These are phyloP conservation scores for Poecilia latipinna DNA, from an alignment of 2,113 vertebrate species.

Conservation along the genomic window DNA sequence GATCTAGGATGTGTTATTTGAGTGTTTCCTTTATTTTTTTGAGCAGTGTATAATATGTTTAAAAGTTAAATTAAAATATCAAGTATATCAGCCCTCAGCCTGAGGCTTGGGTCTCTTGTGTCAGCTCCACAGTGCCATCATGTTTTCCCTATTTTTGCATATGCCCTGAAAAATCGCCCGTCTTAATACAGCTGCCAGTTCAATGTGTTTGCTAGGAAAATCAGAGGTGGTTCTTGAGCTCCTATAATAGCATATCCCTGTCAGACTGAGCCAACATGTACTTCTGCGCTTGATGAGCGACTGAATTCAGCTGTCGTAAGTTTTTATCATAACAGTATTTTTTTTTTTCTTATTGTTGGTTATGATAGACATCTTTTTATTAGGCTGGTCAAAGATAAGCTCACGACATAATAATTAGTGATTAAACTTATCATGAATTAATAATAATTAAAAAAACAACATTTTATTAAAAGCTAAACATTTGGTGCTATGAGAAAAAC, in stretches of 20 bases:
- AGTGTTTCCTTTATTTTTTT: too few species aligned
- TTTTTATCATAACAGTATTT: not conserved
- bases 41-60: too few species aligned
- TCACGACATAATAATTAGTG: not conserved
- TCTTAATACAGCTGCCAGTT: conserved; percentile 16
- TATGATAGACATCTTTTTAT: not conserved
- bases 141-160: conserved; percentile 67
- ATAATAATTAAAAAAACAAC: not conserved
- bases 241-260: not conserved
- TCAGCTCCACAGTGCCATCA: not conserved
- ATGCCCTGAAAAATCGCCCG: conserved; percentile 13
- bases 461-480: not conserved
- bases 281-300: conserved; percentile 7
- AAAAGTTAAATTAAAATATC: not conserved
- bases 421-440: not conserved
- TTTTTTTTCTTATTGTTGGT: not conserved
- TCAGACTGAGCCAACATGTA: not conserved
- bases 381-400: not conserved
- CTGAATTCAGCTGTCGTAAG: conserved; percentile 46
- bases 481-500: too few species aligned
- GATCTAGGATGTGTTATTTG: too few species aligned
- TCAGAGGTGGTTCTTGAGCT: conserved; percentile 34
- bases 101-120: not conserved
- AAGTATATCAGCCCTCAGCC: not conserved
- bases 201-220: conserved; percentile 65